A percentile compares a stretch with the other conserved stretches of the same genome.
phyloP scores from a whole-genome alignment of 1,140 invertebrate species.

The Eurytemora carolleeae region DNA sequence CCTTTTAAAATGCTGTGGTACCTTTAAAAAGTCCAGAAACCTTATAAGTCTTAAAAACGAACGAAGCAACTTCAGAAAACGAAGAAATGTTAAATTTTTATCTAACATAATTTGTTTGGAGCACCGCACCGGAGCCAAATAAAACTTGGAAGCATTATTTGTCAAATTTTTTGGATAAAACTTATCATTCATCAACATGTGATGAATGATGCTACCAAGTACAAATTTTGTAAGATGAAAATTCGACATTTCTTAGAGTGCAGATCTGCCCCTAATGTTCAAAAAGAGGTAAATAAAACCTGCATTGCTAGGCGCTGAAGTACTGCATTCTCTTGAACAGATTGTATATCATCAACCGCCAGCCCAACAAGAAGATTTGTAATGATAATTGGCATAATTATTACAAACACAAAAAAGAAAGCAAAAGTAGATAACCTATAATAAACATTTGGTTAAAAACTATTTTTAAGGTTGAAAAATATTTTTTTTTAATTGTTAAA shows the following conservation, averaged over 20 bases:
- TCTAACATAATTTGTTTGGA: too few species aligned
- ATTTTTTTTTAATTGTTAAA: too few species aligned
- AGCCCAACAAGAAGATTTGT: slow-evolving; percentile 47
- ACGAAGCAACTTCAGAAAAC: too few species aligned
- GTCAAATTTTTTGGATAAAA: not conserved
- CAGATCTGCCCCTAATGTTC: not conserved
- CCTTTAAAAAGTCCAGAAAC: too few species aligned
- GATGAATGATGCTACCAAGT: too few species aligned
- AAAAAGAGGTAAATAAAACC: too few species aligned
- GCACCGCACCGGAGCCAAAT: too few species aligned
- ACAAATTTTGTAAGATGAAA: not conserved
- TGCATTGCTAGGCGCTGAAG: slow-evolving; percentile 33
- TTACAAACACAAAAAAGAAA: slow-evolving; percentile 50
- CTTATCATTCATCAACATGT: too few species aligned
- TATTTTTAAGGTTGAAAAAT: not conserved
- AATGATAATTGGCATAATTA: slow-evolving; percentile 57
- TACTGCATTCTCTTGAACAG: slow-evolving; percentile 29
- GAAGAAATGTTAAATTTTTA: too few species aligned
- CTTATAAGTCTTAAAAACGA: too few species aligned
- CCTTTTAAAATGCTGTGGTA: too few species aligned
- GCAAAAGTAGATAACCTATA: slow-evolving; percentile 26
- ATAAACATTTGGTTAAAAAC: not conserved
- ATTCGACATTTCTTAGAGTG: too few species aligned
- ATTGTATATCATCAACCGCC: slow-evolving; percentile 25
- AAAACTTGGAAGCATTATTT: not conserved